Conservation (phyloP, 2,113 vertebrate species). For the Haplochromis burtoni region DNA sequence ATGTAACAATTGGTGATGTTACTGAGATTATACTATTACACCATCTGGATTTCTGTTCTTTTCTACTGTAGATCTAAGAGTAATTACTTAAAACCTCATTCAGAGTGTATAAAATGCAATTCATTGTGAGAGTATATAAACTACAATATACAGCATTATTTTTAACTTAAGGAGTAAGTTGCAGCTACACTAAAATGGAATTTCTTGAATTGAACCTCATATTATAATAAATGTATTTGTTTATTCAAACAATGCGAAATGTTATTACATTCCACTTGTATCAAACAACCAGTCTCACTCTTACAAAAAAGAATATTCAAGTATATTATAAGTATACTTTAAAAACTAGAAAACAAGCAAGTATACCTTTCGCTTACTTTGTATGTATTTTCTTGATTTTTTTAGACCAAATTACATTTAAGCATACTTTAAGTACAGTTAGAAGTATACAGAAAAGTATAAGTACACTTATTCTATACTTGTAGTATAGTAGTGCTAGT, state of each 20-base stretch:
- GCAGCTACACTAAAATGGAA: background rate
- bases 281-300: background rate
- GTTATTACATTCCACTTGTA: background rate
- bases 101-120: rapidly evolving
- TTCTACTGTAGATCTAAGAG: background rate
- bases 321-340: background rate
- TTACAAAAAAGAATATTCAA: background rate
- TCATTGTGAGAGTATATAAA: background rate
- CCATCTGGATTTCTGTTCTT: background rate
- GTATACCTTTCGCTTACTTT: background rate
- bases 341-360: background rate
- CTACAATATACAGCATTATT: background rate
- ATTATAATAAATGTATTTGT: background rate
- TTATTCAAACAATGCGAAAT: background rate
- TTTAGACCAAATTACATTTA: background rate
- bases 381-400: background rate
- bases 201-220: background rate
- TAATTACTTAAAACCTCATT: background rate
- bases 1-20: too few species aligned
- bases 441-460: too few species aligned
- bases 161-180: background rate
- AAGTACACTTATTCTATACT: too few species aligned
- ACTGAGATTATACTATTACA: background rate
- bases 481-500: too few species aligned
- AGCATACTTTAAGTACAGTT: background rate